Percentiles rank a stretch among this genome's conserved stretches.
Evolutionary conservation across 2,888 invertebrate species (phyloP).

Genomic region (Cheilosia vulpina): DNA sequence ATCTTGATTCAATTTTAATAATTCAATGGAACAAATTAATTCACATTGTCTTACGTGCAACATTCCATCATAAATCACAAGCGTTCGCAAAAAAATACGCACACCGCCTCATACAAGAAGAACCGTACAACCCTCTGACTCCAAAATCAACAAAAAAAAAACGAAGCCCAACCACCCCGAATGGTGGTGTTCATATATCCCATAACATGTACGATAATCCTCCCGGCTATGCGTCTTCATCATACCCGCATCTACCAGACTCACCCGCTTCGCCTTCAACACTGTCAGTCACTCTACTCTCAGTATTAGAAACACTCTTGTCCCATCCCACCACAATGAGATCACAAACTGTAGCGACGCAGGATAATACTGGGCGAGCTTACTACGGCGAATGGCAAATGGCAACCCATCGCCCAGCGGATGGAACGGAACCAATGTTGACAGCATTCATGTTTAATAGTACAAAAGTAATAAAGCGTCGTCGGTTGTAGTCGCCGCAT

Average conservation of each 20-base stretch:
- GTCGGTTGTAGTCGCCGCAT: conserved; percentile 68
- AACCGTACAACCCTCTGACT: conserved; percentile 53
- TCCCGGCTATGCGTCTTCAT: conserved; percentile 70
- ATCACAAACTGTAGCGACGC: conserved; percentile 44
- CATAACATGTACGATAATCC: conserved; percentile 67
- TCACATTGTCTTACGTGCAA: conserved; percentile 61
- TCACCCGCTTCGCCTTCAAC: conserved; percentile 28
- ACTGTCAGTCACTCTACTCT: conserved; percentile 69
- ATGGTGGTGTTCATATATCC: conserved; percentile 56
- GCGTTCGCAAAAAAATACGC: conserved; percentile 27
- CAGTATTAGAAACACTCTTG: conserved; percentile 48
- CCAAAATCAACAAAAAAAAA: conserved; percentile 52
- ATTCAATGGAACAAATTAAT: conserved; percentile 66
- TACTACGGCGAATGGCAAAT: conserved; percentile 10
- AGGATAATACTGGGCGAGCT: neutral
- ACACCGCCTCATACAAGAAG: conserved; percentile 5
- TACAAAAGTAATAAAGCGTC: conserved; percentile 75
- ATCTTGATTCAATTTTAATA: conserved; percentile 71
- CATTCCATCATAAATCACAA: conserved; percentile 72
- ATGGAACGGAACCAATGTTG: conserved; percentile 74
- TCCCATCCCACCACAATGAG: conserved; percentile 48
- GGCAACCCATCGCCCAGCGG: conserved; percentile 38
- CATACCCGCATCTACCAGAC: conserved; percentile 33
- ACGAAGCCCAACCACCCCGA: conserved; percentile 61
- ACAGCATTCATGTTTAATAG: conserved; percentile 75